Conservation (phyloP, 1,140 invertebrate species). For the Trachymyrmex septentrionalis region DNA sequence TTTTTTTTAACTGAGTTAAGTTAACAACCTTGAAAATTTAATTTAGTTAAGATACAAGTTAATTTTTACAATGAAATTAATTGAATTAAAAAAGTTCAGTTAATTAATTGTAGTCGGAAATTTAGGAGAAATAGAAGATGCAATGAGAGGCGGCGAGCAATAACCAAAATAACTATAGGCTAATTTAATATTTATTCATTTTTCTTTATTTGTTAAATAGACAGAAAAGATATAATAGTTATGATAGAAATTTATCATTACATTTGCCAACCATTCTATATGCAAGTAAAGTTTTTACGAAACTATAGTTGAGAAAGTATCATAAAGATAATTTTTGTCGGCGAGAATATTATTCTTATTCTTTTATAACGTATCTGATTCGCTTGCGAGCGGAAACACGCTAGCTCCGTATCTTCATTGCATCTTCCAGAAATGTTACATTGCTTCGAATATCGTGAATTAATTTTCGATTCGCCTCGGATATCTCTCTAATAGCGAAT, state of each 20-base stretch:
- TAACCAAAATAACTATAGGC: not conserved
- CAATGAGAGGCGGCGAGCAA: not conserved
- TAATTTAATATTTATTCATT: not conserved
- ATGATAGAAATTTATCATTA: not conserved
- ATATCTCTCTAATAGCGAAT: slow-evolving; percentile 39
- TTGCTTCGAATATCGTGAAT: slow-evolving; percentile 29
- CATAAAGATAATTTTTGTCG: not conserved
- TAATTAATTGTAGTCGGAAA: not conserved
- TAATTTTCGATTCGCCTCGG: slow-evolving; percentile 11
- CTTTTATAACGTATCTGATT: not conserved
- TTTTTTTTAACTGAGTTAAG: no score
- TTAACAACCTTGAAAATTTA: no score
- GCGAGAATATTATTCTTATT: not conserved
- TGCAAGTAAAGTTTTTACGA: not conserved
- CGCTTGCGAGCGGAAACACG: not conserved
- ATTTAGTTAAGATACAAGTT: no score
- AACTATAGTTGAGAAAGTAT: not conserved
- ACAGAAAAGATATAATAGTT: not conserved
- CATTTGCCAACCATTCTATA: not conserved
- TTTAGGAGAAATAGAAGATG: not conserved
- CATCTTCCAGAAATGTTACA: not conserved
- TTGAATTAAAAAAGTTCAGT: no score
- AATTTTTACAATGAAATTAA: no score
- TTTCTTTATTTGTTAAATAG: not conserved
- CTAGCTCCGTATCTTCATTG: not conserved